These are phyloP conservation scores for Bufotes viridis DNA, from an alignment of 2,797 vertebrate genomes.

Conservation along the genomic window DNA sequence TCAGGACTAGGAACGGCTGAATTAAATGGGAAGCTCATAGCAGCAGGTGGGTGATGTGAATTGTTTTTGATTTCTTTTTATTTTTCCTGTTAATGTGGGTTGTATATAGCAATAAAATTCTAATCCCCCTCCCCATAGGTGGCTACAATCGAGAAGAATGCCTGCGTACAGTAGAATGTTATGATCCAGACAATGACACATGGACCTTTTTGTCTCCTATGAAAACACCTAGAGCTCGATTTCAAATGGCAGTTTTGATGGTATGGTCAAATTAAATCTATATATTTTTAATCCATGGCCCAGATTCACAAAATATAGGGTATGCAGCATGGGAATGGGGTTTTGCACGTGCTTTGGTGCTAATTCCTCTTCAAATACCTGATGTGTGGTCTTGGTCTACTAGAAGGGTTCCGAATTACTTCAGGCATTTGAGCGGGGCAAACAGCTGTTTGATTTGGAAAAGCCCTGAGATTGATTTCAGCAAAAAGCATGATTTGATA, in stretches of 20 bases:
- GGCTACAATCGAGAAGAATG: conserved; percentile 98
- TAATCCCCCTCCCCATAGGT: conserved; percentile 72
- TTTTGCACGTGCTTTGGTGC: not conserved
- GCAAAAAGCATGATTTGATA: not conserved
- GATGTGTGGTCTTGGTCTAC: not conserved
- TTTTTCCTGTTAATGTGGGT: too few relatives aligned
- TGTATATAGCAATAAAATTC: too few relatives aligned
- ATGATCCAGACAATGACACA: conserved; percentile 84
- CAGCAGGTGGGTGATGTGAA: conserved; percentile 81
- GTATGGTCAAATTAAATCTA: conserved; percentile 71
- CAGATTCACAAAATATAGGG: too few relatives aligned
- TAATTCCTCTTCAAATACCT: not conserved
- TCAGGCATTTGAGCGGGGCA: not conserved
- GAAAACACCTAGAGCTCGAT: conserved; percentile 95
- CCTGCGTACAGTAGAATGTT: conserved; percentile 96
- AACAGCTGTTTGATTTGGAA: not conserved
- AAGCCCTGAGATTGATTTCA: not conserved
- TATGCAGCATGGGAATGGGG: not conserved
- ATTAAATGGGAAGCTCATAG: conserved; percentile 86
- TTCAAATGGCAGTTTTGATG: conserved; percentile 98
- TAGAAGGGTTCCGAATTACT: not conserved
- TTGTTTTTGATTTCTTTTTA: not conserved
- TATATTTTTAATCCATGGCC: too few relatives aligned
- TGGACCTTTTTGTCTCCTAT: conserved; percentile 97
- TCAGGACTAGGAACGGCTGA: conserved; percentile 92